These are phyloP conservation scores for Mallotus villosus DNA, from an alignment of 2,797 vertebrate genomes.

Conservation along the genomic window DNA sequence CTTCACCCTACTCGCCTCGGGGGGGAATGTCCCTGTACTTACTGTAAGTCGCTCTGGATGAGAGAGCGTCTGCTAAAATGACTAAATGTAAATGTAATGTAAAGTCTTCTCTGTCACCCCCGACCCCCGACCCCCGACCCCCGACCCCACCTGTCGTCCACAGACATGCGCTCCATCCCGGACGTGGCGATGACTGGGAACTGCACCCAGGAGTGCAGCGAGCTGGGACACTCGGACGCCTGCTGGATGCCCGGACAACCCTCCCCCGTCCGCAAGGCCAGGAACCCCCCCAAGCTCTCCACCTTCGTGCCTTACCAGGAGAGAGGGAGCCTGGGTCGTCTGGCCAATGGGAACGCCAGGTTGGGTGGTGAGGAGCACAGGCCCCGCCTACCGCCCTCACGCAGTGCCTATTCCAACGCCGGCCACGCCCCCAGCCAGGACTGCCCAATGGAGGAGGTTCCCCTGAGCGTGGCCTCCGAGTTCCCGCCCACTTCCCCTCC, in stretches of 20 bases:
- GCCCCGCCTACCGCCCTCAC: slow-evolving; percentile 93
- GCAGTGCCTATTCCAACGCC: slow-evolving; percentile 98
- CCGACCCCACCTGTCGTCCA: not conserved
- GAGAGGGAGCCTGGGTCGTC: slow-evolving; percentile 96
- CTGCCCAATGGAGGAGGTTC: slow-evolving; percentile 96
- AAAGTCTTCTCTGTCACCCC: slow-evolving; percentile 28
- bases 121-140: slow-evolving; percentile 3
- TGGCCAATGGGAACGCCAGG: slow-evolving; percentile 89
- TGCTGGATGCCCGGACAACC: slow-evolving; percentile 99
- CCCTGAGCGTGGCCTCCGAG: slow-evolving; percentile 95
- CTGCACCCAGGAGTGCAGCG: slow-evolving; percentile 97
- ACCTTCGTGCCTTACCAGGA: slow-evolving; percentile 99
- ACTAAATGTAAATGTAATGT: too few species aligned
- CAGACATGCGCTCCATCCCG: slow-evolving; percentile 96
- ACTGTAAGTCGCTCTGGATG: too few species aligned
- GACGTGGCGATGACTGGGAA: slow-evolving; percentile 99
- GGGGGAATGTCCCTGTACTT: too few species aligned
- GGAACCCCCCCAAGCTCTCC: slow-evolving; percentile 98
- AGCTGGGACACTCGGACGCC: slow-evolving; percentile 96
- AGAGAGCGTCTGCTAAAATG: too few species aligned
- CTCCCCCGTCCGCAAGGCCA: slow-evolving; percentile 93
- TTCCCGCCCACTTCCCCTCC: slow-evolving; percentile 91
- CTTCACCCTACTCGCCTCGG: too few species aligned
- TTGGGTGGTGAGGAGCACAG: slow-evolving; percentile 90
- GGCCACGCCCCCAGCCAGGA: slow-evolving; percentile 94